These are phyloP conservation scores for Festucalex cinctus DNA, from an alignment of 2,113 vertebrate genomes.

Conservation along the genomic window DNA sequence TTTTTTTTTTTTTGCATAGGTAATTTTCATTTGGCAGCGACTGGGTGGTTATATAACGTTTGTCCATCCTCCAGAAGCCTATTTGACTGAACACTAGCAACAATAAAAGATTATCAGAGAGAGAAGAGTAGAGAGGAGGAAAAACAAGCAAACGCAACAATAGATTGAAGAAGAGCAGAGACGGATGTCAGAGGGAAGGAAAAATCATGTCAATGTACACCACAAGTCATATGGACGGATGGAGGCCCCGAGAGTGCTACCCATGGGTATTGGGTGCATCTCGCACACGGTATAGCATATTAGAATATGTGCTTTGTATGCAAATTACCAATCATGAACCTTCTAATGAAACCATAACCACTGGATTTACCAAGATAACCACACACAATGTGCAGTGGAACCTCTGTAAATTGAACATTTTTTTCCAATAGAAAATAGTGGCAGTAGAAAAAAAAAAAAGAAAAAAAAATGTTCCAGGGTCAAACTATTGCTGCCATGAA, in stretches of 20 bases:
- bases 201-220: neutral
- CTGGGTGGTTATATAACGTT: neutral
- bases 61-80: neutral
- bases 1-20: neutral
- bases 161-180: conserved; percentile 8
- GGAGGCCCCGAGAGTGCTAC: conserved; percentile 14
- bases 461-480: too few species aligned
- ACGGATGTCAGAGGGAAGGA: conserved; percentile 10
- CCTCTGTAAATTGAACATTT: too few species aligned
- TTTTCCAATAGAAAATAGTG: too few species aligned
- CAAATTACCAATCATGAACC: conserved; percentile 36
- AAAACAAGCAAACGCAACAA: conserved; percentile 9
- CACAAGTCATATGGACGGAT: neutral
- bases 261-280: conserved; percentile 34
- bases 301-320: conserved; percentile 38
- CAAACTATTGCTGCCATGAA: too few species aligned
- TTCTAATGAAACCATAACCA: conserved; percentile 36
- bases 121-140: conserved; percentile 8
- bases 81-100: conserved; percentile 21
- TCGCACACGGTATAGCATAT: too few species aligned
- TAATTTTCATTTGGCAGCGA: conserved; percentile 9
- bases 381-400: too few species aligned
- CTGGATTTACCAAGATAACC: too few species aligned
- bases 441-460: too few species aligned
- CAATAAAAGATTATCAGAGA: conserved; percentile 7